phyloP scores from a whole-genome alignment of 2,797 vertebrate genomes.

The Periophthalmus magnuspinnatus region DNA sequence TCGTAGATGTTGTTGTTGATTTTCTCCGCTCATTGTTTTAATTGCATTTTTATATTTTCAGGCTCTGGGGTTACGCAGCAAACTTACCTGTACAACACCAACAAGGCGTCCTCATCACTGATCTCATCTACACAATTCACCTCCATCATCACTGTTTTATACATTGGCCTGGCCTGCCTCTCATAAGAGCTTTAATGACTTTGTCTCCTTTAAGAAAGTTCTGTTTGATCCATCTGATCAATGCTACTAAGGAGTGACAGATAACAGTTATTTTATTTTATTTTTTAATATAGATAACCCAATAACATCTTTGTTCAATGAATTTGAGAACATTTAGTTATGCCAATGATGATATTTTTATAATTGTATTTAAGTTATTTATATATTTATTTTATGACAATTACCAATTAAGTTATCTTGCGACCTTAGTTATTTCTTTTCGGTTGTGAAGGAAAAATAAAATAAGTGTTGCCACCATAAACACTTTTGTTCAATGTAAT shows the following conservation, averaged over 20 bases:
- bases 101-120: constrained; percentile 29
- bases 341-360: not conserved
- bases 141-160: not conserved
- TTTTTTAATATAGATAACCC: not conserved
- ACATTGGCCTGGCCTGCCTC: not conserved
- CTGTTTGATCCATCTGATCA: not conserved
- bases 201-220: not conserved
- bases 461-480: not conserved
- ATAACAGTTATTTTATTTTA: too few relatives aligned
- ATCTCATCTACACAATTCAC: too few relatives aligned
- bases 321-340: not conserved
- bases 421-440: too few relatives aligned
- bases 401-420: not conserved
- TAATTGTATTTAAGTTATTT: not conserved
- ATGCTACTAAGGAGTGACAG: too few relatives aligned
- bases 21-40: not conserved
- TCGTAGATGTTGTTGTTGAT: not conserved
- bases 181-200: not conserved
- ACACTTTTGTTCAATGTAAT: not conserved
- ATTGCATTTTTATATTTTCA: constrained; percentile 32
- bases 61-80: constrained; percentile 22
- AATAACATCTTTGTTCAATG: not conserved
- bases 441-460: too few relatives aligned
- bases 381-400: not conserved
- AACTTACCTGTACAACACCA: constrained; percentile 54